Evolutionary conservation across 2,797 vertebrate genomes (phyloP), one percentile per base, ranked within the genome.

Genomic region (Moxostoma hubbsi): DNA sequence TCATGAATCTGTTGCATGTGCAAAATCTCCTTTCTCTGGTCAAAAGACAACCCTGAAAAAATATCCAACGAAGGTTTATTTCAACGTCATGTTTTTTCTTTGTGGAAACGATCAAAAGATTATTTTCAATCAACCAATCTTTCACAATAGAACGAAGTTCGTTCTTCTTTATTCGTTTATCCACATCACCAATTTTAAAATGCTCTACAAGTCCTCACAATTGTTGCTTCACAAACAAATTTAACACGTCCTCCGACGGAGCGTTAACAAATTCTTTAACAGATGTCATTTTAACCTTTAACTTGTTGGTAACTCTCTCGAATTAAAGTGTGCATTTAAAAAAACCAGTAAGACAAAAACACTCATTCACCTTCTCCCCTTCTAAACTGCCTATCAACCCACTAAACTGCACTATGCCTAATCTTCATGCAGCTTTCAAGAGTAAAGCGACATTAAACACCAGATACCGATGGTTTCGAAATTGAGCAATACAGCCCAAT

Each of bases 371-470:
- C 9, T 2, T 46, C 45, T n/a, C 36, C 13, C 62, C 13, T 15
- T 10, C 62, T 64, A 64, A 8, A 1, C 61, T 62, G 6, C 24
- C 61, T 64, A 64, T 9, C n/a, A 47, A 47, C 13, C 45, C 45
- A 46, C 63, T 65, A 47, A 65, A 2, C 13, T 65, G n/a, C 0
- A 1, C 3, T 65, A 10, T 65, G 45, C 45, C 63, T 65, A 65
- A 9, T 65, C 63, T 65, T 47, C 45, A 1, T 63, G 36, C 12
- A 63, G 36, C 61, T 45, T 63, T 63, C 36, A 8, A 63, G 36
- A 63, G 61, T 9, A 63, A 63, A 63, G 61, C 4, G 61, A 8
- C 61, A 45, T 63, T 63, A 63, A 63, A 63, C 61, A 45, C 61
- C 61, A 47, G 15, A n/a, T 63, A 63, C 45, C 45, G 45, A 15